Evolutionary conservation across 2,113 vertebrate genomes (phyloP).

Genomic region (Paraplagusia blochii): DNA sequence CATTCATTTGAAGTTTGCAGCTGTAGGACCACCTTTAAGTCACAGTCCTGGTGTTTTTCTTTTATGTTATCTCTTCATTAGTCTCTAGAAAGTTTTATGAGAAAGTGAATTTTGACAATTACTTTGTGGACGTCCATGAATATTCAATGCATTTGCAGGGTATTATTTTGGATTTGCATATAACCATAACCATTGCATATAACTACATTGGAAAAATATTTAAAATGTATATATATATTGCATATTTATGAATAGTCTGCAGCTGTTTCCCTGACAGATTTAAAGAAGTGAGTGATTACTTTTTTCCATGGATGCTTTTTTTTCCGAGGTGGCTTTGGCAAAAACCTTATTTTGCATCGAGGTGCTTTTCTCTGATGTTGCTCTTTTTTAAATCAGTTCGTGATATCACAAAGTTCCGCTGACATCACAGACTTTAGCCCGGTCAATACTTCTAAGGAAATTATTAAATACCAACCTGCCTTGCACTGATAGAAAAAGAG

Average conservation of each 20-base stretch:
- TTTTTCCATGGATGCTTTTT: too few relatives aligned
- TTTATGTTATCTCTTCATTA: not conserved
- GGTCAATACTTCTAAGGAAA: slow-evolving; percentile 23
- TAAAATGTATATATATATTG: too few relatives aligned
- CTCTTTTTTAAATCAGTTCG: not conserved
- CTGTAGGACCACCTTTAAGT: not conserved
- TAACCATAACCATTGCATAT: too few relatives aligned
- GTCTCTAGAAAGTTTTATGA: slow-evolving; percentile 1
- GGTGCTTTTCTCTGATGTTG: not conserved
- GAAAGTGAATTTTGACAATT: too few relatives aligned
- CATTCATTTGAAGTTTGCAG: slow-evolving; percentile 10
- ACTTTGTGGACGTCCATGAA: too few relatives aligned
- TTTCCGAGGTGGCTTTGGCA: too few relatives aligned
- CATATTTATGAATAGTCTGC: too few relatives aligned
- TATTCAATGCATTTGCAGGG: too few relatives aligned
- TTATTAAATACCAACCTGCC: slow-evolving; percentile 11
- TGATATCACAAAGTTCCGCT: slow-evolving; percentile 10
- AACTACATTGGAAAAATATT: too few relatives aligned
- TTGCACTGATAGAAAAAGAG: slow-evolving; percentile 14
- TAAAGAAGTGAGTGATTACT: too few relatives aligned
- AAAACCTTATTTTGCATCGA: not conserved
- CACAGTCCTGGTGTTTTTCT: not conserved
- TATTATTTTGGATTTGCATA: too few relatives aligned
- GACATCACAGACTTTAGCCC: slow-evolving; percentile 8
- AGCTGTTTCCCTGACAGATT: too few relatives aligned